These are phyloP conservation scores for Sinonovacula constricta DNA, from an alignment of 1,140 invertebrate genomes.

Conservation along the genomic window DNA sequence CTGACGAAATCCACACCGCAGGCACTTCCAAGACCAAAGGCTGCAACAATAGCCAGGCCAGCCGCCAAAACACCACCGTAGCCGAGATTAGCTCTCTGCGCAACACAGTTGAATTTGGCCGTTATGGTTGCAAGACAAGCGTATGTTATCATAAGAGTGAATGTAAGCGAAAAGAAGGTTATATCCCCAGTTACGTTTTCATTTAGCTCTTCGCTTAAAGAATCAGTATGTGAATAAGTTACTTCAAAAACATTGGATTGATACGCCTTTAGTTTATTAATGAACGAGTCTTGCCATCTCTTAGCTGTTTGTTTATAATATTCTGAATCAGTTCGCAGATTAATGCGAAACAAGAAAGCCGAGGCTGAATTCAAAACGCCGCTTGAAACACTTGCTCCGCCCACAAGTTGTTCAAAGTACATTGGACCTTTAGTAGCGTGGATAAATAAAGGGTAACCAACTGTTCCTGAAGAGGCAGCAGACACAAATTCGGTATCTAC, in stretches of 20 bases:
- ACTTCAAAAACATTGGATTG: not conserved
- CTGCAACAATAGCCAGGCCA: constrained; percentile 86
- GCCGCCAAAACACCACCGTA: constrained; percentile 94
- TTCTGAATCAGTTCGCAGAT: too few relatives aligned
- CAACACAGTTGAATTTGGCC: constrained; percentile 61
- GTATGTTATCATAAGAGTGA: constrained; percentile 62
- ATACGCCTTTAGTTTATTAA: not conserved
- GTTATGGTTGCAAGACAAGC: constrained; percentile 52
- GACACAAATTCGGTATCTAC: too few relatives aligned
- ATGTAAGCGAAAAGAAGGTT: too few relatives aligned
- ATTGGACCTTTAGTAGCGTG: too few relatives aligned
- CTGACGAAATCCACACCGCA: constrained; percentile 95
- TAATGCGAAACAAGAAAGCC: too few relatives aligned
- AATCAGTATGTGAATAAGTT: not conserved
- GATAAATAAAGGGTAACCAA: too few relatives aligned
- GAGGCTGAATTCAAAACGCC: too few relatives aligned
- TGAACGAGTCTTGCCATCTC: not conserved
- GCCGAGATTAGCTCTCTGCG: constrained; percentile 94
- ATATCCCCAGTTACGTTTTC: too few relatives aligned
- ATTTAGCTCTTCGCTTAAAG: too few relatives aligned
- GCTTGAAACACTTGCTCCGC: too few relatives aligned
- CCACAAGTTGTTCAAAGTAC: too few relatives aligned
- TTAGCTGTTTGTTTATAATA: not conserved
- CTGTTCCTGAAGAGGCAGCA: too few relatives aligned
- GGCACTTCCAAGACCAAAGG: constrained; percentile 91